phyloP scores from a whole-genome alignment of 2,888 invertebrate genomes.

The Andricus quercusramuli region DNA sequence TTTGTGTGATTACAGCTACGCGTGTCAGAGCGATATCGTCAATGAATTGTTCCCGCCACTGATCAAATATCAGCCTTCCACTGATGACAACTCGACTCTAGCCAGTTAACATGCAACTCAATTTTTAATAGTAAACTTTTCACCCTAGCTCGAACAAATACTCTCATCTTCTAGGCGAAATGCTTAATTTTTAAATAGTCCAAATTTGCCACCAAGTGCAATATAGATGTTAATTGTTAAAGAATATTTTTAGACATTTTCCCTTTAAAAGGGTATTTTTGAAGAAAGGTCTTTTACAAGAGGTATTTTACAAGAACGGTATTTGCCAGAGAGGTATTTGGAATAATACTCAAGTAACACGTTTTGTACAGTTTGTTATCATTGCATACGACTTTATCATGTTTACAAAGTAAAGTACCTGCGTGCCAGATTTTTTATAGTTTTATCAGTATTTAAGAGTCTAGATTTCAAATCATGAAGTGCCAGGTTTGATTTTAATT shows the following conservation, averaged over 20 bases:
- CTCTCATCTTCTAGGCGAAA: slow-evolving; percentile 25
- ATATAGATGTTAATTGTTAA: not conserved
- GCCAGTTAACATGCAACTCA: slow-evolving; percentile 53
- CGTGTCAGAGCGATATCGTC: slow-evolving; percentile 94
- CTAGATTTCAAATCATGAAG: not conserved
- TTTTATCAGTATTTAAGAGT: not conserved
- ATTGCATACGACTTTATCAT: not conserved
- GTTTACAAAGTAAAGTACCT: not conserved
- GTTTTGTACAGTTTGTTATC: slow-evolving; percentile 21
- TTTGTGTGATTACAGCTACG: slow-evolving; percentile 91
- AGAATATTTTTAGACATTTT: not conserved
- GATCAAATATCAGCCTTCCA: slow-evolving; percentile 68
- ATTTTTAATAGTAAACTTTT: slow-evolving; percentile 48
- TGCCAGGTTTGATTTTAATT: not conserved
- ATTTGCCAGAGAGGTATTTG: not conserved
- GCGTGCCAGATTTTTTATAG: not conserved
- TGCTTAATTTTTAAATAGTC: not conserved
- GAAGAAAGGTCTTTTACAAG: slow-evolving; percentile 13
- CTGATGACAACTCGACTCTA: slow-evolving; percentile 69
- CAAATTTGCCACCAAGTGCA: not conserved
- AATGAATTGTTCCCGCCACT: slow-evolving; percentile 94
- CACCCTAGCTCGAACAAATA: slow-evolving; percentile 20
- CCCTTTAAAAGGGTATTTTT: slow-evolving; percentile 19
- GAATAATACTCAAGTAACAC: not conserved
- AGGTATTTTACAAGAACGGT: slow-evolving; percentile 13